Evolutionary conservation across 2,888 invertebrate species (phyloP).

Genomic region (Xiphydria camelus): DNA sequence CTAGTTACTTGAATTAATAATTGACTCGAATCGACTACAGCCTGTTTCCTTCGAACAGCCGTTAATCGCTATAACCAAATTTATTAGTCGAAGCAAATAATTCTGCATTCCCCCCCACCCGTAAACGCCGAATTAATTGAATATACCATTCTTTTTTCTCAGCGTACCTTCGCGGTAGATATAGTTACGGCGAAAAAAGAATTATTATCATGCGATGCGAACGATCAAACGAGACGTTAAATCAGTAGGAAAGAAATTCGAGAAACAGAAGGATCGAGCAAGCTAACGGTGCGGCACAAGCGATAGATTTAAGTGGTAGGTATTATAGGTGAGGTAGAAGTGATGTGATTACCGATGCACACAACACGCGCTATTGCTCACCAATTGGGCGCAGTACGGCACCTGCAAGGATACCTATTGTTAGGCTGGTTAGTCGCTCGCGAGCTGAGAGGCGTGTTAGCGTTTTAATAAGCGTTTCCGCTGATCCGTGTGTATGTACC

Average conservation of each 20-base stretch:
- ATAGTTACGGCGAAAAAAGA: too few relatives aligned
- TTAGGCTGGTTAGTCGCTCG: slow-evolving; percentile 53
- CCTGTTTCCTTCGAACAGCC: too few relatives aligned
- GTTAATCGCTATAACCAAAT: too few relatives aligned
- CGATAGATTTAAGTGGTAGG: slow-evolving; percentile 28
- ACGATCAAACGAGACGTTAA: slow-evolving; percentile 4
- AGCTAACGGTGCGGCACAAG: slow-evolving; percentile 5
- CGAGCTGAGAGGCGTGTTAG: slow-evolving; percentile 19
- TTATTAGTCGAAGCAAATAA: too few relatives aligned
- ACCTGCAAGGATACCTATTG: slow-evolving; percentile 68
- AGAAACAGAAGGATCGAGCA: slow-evolving; percentile 4
- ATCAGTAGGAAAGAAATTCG: slow-evolving; percentile 16
- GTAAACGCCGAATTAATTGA: too few relatives aligned
- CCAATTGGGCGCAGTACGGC: slow-evolving; percentile 92
- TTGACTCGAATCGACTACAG: too few relatives aligned
- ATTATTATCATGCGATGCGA: slow-evolving; percentile 1
- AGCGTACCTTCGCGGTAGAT: too few relatives aligned
- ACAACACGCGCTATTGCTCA: slow-evolving; percentile 94
- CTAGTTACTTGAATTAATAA: too few relatives aligned
- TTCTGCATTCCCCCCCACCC: too few relatives aligned
- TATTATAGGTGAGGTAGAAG: slow-evolving; percentile 66
- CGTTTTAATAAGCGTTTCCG: too few relatives aligned
- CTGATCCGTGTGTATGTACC: too few relatives aligned
- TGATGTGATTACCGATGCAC: slow-evolving; percentile 91
- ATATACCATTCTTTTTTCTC: too few relatives aligned